These are phyloP conservation scores for Saguinus imperator DNA, from an alignment of 2,113 vertebrate genomes.

Conservation along the genomic window DNA sequence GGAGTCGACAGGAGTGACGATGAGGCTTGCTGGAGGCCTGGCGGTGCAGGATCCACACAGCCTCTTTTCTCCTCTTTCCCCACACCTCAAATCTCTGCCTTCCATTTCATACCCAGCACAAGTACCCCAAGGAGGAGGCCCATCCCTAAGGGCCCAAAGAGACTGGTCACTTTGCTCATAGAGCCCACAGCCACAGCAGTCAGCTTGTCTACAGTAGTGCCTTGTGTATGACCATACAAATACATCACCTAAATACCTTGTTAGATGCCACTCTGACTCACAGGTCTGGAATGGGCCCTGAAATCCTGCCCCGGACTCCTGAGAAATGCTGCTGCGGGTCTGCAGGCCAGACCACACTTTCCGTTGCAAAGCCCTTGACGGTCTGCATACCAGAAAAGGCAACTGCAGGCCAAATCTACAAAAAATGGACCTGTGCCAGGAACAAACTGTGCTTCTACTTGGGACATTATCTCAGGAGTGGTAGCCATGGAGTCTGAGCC, in stretches of 20 bases:
- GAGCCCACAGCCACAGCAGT: background rate
- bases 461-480: background rate
- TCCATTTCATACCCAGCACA: background rate
- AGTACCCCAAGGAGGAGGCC: background rate
- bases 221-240: background rate
- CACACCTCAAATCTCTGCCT: background rate
- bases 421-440: background rate
- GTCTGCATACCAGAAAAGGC: background rate
- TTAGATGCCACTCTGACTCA: background rate
- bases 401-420: background rate
- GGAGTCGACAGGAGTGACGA: no score
- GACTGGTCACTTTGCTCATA: background rate
- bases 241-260: background rate
- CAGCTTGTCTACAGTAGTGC: background rate
- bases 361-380: background rate
- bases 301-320: background rate
- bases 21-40: background rate
- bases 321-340: background rate
- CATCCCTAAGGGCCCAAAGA: background rate
- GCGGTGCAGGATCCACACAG: no score
- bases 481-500: background rate
- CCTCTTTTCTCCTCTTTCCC: background rate
- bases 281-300: background rate
- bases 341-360: background rate
- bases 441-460: background rate